Conservation (phyloP, 2,888 invertebrate genomes). For the Tipula helvola region DNA sequence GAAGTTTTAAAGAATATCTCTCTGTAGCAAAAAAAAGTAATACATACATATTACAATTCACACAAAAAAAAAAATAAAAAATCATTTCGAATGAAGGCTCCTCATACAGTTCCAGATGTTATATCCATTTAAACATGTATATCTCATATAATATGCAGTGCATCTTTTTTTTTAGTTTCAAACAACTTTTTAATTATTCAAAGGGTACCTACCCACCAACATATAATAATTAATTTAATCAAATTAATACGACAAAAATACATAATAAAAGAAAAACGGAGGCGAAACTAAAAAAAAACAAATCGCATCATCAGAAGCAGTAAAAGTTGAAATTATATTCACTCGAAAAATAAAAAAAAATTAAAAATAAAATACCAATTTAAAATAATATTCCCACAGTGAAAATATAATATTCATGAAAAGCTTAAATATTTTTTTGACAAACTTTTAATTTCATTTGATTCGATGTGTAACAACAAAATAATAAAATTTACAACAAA, state of each 20-base stretch:
- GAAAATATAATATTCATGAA: slow-evolving; percentile 4
- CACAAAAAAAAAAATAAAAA: background rate
- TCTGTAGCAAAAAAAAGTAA: background rate
- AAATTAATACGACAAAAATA: background rate
- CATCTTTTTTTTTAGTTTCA: background rate
- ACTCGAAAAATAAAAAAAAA: background rate
- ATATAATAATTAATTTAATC: background rate
- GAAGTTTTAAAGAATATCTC: background rate
- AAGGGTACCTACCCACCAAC: background rate
- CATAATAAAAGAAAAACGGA: background rate
- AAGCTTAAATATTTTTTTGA: background rate
- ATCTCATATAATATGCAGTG: background rate
- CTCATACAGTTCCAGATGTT: background rate
- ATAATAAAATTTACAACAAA: background rate
- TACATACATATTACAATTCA: background rate
- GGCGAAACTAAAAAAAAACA: background rate
- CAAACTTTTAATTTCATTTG: background rate
- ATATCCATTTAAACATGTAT: background rate
- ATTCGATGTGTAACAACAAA: background rate
- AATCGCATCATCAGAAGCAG: background rate
- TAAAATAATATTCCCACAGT: background rate
- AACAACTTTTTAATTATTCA: background rate
- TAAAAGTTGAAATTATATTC: background rate
- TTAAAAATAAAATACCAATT: background rate
- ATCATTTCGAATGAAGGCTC: background rate